Percentiles rank a stretch among this genome's conserved stretches.
Conservation (phyloP, 2,888 invertebrate genomes). For the Folsomia manolachei region DNA sequence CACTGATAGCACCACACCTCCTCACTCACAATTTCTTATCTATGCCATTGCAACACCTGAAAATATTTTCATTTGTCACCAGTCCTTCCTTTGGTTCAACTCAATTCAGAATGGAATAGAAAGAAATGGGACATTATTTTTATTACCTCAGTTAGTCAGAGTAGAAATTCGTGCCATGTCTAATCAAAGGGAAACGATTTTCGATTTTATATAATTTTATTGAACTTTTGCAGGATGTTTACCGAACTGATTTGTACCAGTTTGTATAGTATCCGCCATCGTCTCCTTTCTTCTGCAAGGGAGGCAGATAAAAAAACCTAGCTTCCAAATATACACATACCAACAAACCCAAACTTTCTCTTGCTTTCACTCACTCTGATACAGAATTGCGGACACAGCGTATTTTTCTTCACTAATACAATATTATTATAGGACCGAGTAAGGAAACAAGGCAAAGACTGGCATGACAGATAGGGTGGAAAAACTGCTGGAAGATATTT, state of each 20-base stretch:
- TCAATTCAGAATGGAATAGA: no score
- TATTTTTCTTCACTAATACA: not conserved
- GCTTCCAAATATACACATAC: not conserved
- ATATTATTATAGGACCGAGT: not conserved
- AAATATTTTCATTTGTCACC: not conserved
- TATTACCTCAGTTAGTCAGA: constrained; percentile 3
- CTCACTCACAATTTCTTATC: not conserved
- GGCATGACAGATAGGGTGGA: not conserved
- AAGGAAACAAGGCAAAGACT: no score
- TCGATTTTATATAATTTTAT: constrained; percentile 6
- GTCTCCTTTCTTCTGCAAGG: not conserved
- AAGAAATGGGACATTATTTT: constrained; percentile 3
- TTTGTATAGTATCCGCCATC: not conserved
- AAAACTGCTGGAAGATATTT: not conserved
- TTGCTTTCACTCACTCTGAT: not conserved
- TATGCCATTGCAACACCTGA: not conserved
- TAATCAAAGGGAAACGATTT: constrained; percentile 7
- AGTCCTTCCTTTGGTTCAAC: not conserved
- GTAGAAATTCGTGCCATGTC: not conserved
- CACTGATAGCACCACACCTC: no score
- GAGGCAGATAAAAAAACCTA: no score
- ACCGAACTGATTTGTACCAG: constrained; percentile 1
- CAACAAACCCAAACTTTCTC: no score
- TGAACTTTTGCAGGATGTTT: not conserved
- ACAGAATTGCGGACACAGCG: not conserved